Evolutionary conservation across 64 coral and sea anemone species (phyloP).

Genomic region (Stichodactyla mertensii): DNA sequence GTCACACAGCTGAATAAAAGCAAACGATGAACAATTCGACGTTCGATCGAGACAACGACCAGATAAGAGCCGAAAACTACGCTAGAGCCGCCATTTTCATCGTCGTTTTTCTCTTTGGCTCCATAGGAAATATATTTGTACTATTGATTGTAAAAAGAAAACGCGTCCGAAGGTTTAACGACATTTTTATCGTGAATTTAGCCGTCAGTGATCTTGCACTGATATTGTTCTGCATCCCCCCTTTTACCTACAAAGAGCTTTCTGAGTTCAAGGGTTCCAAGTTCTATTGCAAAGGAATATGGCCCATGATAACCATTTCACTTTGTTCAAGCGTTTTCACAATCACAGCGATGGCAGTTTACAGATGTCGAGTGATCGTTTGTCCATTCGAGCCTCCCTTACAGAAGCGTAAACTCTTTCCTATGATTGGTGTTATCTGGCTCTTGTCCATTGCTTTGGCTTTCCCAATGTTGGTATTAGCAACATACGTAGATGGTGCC

Average conservation of each 20-base stretch:
- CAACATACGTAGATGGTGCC: constrained; percentile 20
- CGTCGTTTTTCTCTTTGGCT: constrained; percentile 52
- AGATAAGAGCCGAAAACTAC: constrained; percentile 5
- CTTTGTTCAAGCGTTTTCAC: constrained; percentile 72
- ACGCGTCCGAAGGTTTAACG: constrained; percentile 52
- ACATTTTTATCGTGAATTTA: constrained; percentile 72
- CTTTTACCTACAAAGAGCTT: constrained; percentile 51
- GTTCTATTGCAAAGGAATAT: constrained; percentile 81
- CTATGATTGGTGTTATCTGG: constrained; percentile 68
- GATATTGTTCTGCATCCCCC: constrained; percentile 59
- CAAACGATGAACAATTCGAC: constrained; percentile 42
- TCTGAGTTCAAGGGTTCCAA: constrained; percentile 25
- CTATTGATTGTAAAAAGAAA: constrained; percentile 59
- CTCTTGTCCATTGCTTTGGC: constrained; percentile 43
- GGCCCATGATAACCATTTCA: constrained; percentile 75
- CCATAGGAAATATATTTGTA: constrained; percentile 70
- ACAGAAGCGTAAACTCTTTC: constrained; percentile 28
- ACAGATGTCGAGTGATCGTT: constrained; percentile 64
- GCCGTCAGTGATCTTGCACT: constrained; percentile 58
- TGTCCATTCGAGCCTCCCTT: constrained; percentile 69
- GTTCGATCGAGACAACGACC: background rate
- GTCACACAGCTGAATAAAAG: background rate
- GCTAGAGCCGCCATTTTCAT: constrained; percentile 44
- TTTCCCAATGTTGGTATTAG: constrained; percentile 58
- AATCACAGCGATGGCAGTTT: constrained; percentile 72